Base-by-base conservation (phyloP, 2,888 invertebrate species). In the Adelphocoris suturalis region DNA sequence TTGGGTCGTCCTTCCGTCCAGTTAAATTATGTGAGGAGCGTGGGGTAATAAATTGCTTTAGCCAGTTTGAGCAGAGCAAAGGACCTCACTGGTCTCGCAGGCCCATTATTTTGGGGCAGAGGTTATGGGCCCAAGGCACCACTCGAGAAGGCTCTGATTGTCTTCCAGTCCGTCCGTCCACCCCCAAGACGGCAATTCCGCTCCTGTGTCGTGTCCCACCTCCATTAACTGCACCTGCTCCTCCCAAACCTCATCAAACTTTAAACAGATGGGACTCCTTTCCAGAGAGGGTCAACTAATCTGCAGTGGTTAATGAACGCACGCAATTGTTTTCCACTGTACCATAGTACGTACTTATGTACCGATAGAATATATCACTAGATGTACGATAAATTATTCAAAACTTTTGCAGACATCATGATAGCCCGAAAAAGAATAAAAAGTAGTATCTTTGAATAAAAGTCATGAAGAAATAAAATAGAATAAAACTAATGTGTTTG, bases 141-240 rank as follows among this genome's bases (percentile, higher is more conserved):
- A 37, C 57, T 57, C n/a, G 5, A 57, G 57, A n/a, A 57, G 57
- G 57, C n/a, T 14, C 16, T 57, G 19, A 68, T 19, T 68, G 68
- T 68, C 68, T 68, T 68, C 23, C 12, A 23, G 23, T 11, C 23
- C 23, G 68, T 57, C 57, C 68, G 4, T 68, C 68, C 23, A 23
- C 19, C 68, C 68, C 68, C 68, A 68, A 11, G 68, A 23, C 13
- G n/a, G 57, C 19, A 23, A 68, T 68, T 68, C 57, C 57, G 37
- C 7, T 52, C 52, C 52, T 5, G 68, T 19, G 52, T 68, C 61
- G 61, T 23, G 23, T 23, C 27, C 23, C 23, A 12, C 68, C 23
- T 68, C 68, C 68, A 68, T 68, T 68, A 68, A 68, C 23, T 68
- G 23, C 68, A 68, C 23, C 68, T 68, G 68, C 19, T 68, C 68